phyloP scores from a whole-genome alignment of 2,113 vertebrate genomes.

The Anhinga rufa region DNA sequence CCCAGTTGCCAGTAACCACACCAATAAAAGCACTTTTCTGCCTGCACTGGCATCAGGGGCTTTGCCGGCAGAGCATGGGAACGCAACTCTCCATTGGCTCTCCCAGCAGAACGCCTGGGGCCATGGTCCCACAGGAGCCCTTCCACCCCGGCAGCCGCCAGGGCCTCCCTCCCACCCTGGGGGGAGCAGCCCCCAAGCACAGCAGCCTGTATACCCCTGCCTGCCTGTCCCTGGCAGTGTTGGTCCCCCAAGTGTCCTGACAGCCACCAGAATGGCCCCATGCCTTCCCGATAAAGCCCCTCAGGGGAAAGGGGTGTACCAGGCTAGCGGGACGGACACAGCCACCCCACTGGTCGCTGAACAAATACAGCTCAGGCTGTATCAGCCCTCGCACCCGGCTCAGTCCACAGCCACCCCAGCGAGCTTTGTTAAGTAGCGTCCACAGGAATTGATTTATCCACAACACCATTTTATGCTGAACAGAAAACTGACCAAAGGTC shows the following conservation, averaged over 20 bases:
- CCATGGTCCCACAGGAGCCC: neutral
- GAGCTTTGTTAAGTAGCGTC: neutral
- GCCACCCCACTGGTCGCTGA: neutral
- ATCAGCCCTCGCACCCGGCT: neutral
- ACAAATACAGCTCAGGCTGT: neutral
- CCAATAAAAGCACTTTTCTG: neutral
- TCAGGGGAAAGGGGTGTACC: neutral
- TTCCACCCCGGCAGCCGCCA: neutral
- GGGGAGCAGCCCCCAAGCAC: neutral
- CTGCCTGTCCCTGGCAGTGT: neutral
- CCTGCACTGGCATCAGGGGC: neutral
- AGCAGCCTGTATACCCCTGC: neutral
- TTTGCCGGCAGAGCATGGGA: neutral
- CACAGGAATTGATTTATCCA: neutral
- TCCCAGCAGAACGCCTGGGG: neutral
- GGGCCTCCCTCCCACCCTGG: neutral
- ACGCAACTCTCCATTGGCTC: neutral
- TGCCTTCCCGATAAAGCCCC: neutral
- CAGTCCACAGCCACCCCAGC: accelerated
- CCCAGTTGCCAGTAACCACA: accelerated
- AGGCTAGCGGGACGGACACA: accelerated
- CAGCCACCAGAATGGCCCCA: neutral
- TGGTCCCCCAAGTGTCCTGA: neutral
- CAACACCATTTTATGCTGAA: neutral
- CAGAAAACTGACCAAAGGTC: neutral